These are phyloP conservation scores for Tetanocera ferruginea DNA, from an alignment of 2,888 invertebrate genomes.

Conservation along the genomic window DNA sequence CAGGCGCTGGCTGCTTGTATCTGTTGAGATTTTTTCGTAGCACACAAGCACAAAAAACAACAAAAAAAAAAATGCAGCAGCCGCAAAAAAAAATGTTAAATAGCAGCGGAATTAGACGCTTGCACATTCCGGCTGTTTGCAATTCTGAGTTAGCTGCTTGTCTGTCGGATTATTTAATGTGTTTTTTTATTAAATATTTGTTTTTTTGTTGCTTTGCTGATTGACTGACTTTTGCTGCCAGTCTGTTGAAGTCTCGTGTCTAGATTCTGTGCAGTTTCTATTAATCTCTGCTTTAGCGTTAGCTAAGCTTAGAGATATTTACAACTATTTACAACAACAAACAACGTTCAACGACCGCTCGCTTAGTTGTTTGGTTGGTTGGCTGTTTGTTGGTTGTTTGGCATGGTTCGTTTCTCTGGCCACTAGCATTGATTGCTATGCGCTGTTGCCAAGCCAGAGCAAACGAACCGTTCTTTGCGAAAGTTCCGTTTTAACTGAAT, in stretches of 20 bases:
- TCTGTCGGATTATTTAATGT: constrained; percentile 1
- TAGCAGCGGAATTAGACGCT: background rate
- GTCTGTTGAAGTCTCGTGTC: background rate
- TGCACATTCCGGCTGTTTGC: background rate
- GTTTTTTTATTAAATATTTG: background rate
- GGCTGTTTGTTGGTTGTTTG: background rate
- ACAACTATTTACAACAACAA: background rate
- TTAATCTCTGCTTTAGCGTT: background rate
- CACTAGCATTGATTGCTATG: background rate
- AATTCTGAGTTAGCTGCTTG: background rate
- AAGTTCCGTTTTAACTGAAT: constrained; percentile 69
- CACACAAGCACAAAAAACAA: no score
- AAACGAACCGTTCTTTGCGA: constrained; percentile 65
- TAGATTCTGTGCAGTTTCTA: background rate
- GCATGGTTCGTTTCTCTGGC: background rate
- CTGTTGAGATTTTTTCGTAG: background rate
- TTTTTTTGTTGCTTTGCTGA: background rate
- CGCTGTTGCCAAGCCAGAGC: constrained; percentile 19
- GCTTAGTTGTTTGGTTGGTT: background rate
- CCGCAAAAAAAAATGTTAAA: background rate
- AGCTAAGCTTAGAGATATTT: background rate
- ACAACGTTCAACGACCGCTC: background rate
- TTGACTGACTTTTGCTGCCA: constrained; percentile 1
- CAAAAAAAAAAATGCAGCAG: constrained; percentile 29
- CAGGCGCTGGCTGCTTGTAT: constrained; percentile 21